Base-by-base conservation (phyloP, 2,888 invertebrate genomes). In the Hartigia nigra region DNA sequence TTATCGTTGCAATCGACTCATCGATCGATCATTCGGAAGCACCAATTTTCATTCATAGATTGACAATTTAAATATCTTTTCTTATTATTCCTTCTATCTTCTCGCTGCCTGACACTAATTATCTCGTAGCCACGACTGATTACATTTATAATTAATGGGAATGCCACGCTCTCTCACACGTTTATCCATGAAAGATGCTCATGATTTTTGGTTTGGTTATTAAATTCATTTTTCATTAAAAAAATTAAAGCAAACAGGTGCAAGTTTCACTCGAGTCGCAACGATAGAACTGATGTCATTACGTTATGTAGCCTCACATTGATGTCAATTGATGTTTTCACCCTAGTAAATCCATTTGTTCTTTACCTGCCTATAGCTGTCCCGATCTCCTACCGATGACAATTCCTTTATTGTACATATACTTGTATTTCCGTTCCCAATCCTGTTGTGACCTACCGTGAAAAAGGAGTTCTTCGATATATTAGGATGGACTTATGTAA, bases 231-330 rank as follows among this genome's bases (percentile, higher is more conserved):
- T 70, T 70, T 76, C 39, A 76, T 74, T 31, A 69, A 79, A 39
- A 76, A 78, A 77, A 77, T 76, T 82, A 85, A 87, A 86, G 88
- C 86, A 83, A 85, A 89, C 90, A 91, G 91, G 87, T 81, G 83
- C 83, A 80, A 80, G 87, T 90, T 91, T 91, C 91, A 90, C 88
- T 88, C 87, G 90, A 88, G 91, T 91, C 88, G 89, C 85, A 89
- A 90, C 90, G 91, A 90, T 87, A 88, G 90, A 86, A 55, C 86
- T 85, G 86, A 86, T 86, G 86, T 88, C 90, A 91, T 91, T 90
- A 91, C 90, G 90, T 90, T 91, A 91, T 84, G 91, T 91, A 90
- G 91, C 91, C 91, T 91, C 88, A 91, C 91, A 91, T 91, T 91
- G 91, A 91, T 91, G 55, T 55, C 55, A 55, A 55, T 55, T 55